Evolutionary conservation across 2,888 invertebrate genomes (phyloP), one percentile per base, ranked within the genome.

Genomic region (Deilephila elpenor): DNA sequence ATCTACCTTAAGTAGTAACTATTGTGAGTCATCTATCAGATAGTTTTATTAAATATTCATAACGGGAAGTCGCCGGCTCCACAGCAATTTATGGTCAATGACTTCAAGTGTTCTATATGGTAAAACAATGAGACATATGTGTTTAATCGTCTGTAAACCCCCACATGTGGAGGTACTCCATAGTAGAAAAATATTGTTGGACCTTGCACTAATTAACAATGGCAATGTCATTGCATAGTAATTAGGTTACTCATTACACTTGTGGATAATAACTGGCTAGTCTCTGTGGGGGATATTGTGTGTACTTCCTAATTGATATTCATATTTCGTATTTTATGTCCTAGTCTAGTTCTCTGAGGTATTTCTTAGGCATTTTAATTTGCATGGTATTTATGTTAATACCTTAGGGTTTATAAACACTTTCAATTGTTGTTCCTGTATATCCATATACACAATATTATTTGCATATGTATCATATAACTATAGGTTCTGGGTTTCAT

Each of bases 31-130:
- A 93, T 88, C 83, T 83, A 82, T 79, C 83, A 79, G 84, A 86
- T 85, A 80, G 80, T 84, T 81, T 79, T 84, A 80, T 85, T 83
- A 84, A 85, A 85, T 88, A 91, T 90, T 91, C 86, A 84, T 92
- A 93, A 92, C 93, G 92, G 94, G 93, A 93, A 92, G 91, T 88
- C 75, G 83, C 82, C 81, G 84, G 86, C 88, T 80, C 80, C 75
- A 82, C 83, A 73, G 75, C 77, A 82, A 81, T 79, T 85, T 86
- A 87, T 93, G 93, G 93, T 91, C 92, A 92, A 87, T 91, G 93
- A 93, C 93, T 72, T 72, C 53, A 64, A 64, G 72, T 56, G 67
- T 64, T 61, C 53, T 72, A 64, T 59, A 64, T 19, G 59, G 72
- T 17, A 29, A 62, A 56, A 59, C 59, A 56, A 56, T 71, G 59